phyloP scores from a whole-genome alignment of 2,888 invertebrate genomes.

The Buathra laborator region DNA sequence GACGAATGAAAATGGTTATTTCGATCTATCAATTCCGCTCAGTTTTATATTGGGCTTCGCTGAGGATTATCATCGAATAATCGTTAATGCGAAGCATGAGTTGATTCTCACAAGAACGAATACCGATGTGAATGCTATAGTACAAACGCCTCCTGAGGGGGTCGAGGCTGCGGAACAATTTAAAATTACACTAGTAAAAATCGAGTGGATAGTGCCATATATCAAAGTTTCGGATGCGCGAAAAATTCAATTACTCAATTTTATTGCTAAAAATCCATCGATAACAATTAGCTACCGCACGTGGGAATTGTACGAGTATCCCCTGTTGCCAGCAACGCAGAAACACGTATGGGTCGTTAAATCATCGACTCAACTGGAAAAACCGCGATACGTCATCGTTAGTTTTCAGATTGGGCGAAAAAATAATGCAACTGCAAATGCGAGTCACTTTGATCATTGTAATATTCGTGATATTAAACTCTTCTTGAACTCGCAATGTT shows the following conservation, averaged over 20 bases:
- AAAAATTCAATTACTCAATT: conserved; percentile 68
- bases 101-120: conserved; percentile 76
- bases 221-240: conserved; percentile 57
- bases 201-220: conserved; percentile 68
- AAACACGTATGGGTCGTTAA: conserved; percentile 40
- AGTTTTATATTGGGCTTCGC: conserved; percentile 77
- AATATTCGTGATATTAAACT: conserved; percentile 14
- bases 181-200: conserved; percentile 70
- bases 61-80: conserved; percentile 60
- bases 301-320: conserved; percentile 82
- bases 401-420: conserved; percentile 12
- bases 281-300: conserved; percentile 70
- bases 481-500: conserved; percentile 23
- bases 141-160: conserved; percentile 36
- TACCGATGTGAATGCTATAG: conserved; percentile 75
- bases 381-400: conserved; percentile 22
- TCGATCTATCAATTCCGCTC: conserved; percentile 78
- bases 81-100: conserved; percentile 68
- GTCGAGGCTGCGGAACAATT: conserved; percentile 71
- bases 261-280: conserved; percentile 59
- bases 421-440: background rate
- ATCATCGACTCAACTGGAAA: conserved; percentile 37
- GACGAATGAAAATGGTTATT: conserved; percentile 69
- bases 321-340: conserved; percentile 73
- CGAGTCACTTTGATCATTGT: conserved; percentile 32